phyloP scores from a whole-genome alignment of 2,888 invertebrate species.

The Meganola albula region DNA sequence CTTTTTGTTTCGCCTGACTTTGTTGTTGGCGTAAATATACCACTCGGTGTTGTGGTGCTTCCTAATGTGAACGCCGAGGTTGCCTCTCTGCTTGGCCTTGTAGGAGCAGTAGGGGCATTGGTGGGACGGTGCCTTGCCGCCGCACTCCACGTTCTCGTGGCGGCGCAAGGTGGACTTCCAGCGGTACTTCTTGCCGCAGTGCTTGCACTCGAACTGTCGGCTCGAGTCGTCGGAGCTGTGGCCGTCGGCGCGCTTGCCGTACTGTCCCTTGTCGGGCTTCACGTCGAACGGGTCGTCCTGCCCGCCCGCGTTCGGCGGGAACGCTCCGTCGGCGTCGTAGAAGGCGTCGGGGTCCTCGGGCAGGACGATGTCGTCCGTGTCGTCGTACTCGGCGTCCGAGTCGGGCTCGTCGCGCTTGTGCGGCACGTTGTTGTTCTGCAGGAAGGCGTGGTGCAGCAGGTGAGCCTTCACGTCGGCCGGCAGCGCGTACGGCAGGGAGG shows the following conservation, averaged over 20 bases:
- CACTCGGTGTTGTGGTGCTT: slow-evolving; percentile 83
- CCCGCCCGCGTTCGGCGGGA: slow-evolving; percentile 19
- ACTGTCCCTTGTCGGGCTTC: slow-evolving; percentile 45
- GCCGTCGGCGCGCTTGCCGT: slow-evolving; percentile 41
- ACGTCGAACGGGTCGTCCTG: slow-evolving; percentile 24
- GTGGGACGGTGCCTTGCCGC: slow-evolving; percentile 89
- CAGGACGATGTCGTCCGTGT: slow-evolving; percentile 72
- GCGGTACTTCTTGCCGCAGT: slow-evolving; percentile 90
- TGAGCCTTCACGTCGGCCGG: slow-evolving; percentile 53
- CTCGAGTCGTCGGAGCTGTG: slow-evolving; percentile 69
- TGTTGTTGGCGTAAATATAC: slow-evolving; percentile 71
- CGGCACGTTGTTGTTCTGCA: slow-evolving; percentile 58
- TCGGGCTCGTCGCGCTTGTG: slow-evolving; percentile 67
- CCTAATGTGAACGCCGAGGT: slow-evolving; percentile 87
- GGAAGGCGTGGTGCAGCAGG: slow-evolving; percentile 57
- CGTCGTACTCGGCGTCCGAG: slow-evolving; percentile 70
- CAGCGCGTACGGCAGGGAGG: slow-evolving; percentile 35
- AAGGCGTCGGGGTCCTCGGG: slow-evolving; percentile 60
- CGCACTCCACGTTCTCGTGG: slow-evolving; percentile 90
- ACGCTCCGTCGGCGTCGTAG: slow-evolving; percentile 34
- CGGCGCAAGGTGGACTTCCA: slow-evolving; percentile 91
- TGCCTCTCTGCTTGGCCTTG: slow-evolving; percentile 88
- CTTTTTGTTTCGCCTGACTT: slow-evolving; percentile 69
- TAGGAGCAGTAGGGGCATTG: slow-evolving; percentile 88
- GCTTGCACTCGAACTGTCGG: slow-evolving; percentile 85